Evolutionary conservation across 2,888 invertebrate genomes (phyloP).

Genomic region (Stenotaenia linearis): DNA sequence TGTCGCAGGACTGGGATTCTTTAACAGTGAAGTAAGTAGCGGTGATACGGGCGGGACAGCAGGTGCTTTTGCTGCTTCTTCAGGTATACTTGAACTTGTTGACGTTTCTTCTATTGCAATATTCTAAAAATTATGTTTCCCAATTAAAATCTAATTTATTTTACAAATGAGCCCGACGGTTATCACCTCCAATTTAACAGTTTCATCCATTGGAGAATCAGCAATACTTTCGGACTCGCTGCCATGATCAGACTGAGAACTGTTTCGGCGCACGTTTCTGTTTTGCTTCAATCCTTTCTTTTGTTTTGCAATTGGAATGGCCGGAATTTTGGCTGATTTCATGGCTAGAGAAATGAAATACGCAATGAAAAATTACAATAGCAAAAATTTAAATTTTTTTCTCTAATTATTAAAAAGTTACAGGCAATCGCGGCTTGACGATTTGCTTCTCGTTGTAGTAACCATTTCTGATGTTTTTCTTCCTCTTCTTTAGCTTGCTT

Average conservation of each 20-base stretch:
- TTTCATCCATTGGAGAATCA: slow-evolving; percentile 29
- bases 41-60: slow-evolving; percentile 52
- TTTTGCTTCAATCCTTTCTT: neutral
- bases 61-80: neutral
- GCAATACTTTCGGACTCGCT: slow-evolving; percentile 36
- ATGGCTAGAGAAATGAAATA: neutral
- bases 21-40: slow-evolving; percentile 72
- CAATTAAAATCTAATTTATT: neutral
- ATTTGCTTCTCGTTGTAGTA: slow-evolving; percentile 57
- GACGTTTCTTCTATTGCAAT: neutral
- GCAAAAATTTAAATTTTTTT: too few species aligned
- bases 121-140: neutral
- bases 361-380: too few species aligned
- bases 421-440: slow-evolving; percentile 30
- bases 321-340: neutral
- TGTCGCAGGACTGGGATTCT: slow-evolving; percentile 58
- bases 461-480: slow-evolving; percentile 57
- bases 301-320: neutral
- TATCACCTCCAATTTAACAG: slow-evolving; percentile 29
- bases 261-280: slow-evolving; percentile 11
- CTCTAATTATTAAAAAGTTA: neutral
- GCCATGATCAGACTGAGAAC: slow-evolving; percentile 36
- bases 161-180: too few species aligned
- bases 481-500: slow-evolving; percentile 64
- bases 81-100: neutral